phyloP scores from a whole-genome alignment of 2,113 vertebrate genomes.

The Montifringilla adamsi region DNA sequence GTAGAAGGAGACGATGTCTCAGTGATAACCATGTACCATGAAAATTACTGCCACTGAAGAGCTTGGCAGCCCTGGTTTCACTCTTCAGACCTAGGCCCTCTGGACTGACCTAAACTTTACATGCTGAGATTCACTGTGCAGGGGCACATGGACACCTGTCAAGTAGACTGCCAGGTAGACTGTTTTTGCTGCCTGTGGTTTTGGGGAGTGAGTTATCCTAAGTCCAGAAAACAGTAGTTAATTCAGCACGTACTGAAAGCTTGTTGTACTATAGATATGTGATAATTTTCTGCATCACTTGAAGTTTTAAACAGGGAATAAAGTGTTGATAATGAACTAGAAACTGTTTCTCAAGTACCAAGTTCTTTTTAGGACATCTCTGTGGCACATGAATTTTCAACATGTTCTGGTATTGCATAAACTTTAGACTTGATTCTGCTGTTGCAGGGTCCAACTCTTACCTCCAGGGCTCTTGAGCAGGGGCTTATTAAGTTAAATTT shows the following conservation, averaged over 20 bases:
- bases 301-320: not conserved
- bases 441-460: not conserved
- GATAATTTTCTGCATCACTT: not conserved
- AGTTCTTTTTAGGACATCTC: not conserved
- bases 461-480: not conserved
- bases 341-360: not conserved
- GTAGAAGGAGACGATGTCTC: not conserved
- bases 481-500: not conserved
- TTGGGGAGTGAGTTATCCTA: not conserved
- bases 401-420: rapidly evolving
- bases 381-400: not conserved
- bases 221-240: not conserved
- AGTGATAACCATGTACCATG: not conserved
- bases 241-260: not conserved
- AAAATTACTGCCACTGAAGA: not conserved
- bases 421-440: not conserved
- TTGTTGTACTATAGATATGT: not conserved
- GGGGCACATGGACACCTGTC: rapidly evolving
- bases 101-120: not conserved
- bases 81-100: not conserved
- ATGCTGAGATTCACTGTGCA: not conserved
- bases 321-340: not conserved
- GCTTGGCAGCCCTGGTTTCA: not conserved
- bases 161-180: not conserved
- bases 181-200: not conserved